Conservation (phyloP, 2,888 invertebrate species). For the Ormyrus labotus region DNA sequence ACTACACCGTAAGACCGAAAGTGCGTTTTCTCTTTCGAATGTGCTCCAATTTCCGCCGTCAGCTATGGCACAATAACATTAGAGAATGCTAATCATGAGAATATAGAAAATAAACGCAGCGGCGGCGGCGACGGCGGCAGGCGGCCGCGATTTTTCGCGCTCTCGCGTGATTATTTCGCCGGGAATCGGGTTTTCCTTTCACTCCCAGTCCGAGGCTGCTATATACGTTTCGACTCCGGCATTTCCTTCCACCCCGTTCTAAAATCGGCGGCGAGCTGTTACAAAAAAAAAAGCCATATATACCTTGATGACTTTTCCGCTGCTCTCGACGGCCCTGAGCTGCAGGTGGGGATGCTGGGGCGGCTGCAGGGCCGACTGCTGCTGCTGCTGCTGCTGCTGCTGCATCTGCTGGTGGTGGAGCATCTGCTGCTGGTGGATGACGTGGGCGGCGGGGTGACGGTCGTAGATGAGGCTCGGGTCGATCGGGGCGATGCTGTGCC, state of each 20-base stretch:
- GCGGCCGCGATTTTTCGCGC: too few species aligned
- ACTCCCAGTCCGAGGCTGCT: too few species aligned
- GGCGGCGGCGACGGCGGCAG: neutral
- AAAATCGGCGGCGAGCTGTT: too few species aligned
- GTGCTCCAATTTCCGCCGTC: neutral
- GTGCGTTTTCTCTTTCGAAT: neutral
- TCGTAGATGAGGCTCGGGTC: constrained; percentile 70
- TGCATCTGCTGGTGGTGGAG: constrained; percentile 29
- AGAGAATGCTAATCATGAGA: neutral
- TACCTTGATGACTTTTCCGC: constrained; percentile 57
- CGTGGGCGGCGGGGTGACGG: constrained; percentile 59
- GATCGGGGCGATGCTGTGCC: constrained; percentile 73
- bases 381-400: constrained; percentile 50
- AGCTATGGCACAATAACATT: neutral
- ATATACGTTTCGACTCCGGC: too few species aligned
- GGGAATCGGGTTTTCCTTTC: too few species aligned
- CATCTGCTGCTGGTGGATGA: constrained; percentile 30
- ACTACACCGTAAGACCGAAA: too few species aligned
- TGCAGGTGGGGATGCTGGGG: constrained; percentile 72
- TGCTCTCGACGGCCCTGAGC: constrained; percentile 69
- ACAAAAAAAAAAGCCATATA: too few species aligned
- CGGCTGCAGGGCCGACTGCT: constrained; percentile 23
- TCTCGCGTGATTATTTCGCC: too few species aligned
- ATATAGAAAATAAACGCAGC: neutral
- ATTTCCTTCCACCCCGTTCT: too few species aligned